Evolutionary conservation across 2,113 vertebrate species (phyloP).

Genomic region (Falcunculus frontatus): DNA sequence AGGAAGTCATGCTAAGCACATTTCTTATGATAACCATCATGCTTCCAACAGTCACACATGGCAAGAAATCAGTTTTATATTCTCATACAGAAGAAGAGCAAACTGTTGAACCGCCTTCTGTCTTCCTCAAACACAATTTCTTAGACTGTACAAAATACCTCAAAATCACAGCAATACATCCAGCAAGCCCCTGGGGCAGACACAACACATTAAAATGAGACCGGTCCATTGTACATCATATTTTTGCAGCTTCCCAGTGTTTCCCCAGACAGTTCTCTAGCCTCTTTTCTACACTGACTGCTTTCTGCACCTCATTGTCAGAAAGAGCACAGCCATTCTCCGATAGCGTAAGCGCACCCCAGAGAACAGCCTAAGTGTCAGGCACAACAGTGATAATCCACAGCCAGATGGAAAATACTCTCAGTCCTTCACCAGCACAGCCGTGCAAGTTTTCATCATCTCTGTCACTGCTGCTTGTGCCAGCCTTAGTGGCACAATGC

Average conservation of each 20-base stretch:
- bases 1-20: not conserved
- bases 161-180: not conserved
- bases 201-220: not conserved
- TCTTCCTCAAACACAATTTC: not conserved
- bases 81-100: not conserved
- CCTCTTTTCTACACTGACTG: not conserved
- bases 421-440: not conserved
- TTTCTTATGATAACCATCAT: not conserved
- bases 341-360: not conserved
- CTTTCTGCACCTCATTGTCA: not conserved
- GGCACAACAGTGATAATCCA: conserved; percentile 15
- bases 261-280: not conserved
- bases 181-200: not conserved
- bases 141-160: not conserved
- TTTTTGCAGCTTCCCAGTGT: not conserved
- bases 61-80: not conserved
- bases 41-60: not conserved
- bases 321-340: not conserved
- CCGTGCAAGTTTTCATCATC: not conserved
- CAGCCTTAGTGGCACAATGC: not conserved
- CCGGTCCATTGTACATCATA: not conserved
- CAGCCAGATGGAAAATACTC: not conserved
- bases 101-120: not conserved
- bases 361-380: not conserved
- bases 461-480: not conserved